These are phyloP conservation scores for Okamejei kenojei DNA, from an alignment of 2,797 vertebrate species.

Conservation along the genomic window DNA sequence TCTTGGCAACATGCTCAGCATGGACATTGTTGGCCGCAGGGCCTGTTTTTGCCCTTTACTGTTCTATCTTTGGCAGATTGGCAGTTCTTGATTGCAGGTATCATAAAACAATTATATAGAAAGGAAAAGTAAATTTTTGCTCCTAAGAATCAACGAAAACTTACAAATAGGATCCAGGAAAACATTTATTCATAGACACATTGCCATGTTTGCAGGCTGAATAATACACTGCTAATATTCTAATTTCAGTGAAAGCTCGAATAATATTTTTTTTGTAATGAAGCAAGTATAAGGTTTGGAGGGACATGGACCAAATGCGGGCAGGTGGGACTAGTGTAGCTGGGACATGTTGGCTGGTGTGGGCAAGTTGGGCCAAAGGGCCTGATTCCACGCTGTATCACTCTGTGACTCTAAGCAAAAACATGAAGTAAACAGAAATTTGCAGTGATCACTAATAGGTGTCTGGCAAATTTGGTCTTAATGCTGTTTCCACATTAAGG, in stretches of 20 bases:
- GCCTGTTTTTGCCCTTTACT: no score
- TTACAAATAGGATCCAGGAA: background rate
- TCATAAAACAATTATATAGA: background rate
- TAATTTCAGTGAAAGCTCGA: constrained; percentile 46
- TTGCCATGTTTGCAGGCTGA: background rate
- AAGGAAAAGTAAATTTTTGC: background rate
- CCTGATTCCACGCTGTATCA: no score
- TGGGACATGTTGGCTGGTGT: no score
- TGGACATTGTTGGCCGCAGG: no score
- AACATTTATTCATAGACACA: background rate
- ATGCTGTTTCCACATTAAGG: constrained; percentile 42
- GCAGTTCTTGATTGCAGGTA: no score
- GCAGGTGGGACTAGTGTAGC: no score
- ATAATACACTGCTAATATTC: constrained; percentile 43
- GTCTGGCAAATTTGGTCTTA: background rate
- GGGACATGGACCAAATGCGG: no score
- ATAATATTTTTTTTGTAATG: background rate
- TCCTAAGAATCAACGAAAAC: background rate
- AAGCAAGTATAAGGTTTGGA: background rate
- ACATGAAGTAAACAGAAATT: constrained; percentile 20
- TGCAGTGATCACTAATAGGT: background rate
- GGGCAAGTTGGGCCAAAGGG: no score
- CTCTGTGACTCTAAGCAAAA: no score
- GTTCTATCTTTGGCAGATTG: no score
- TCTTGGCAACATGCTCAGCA: no score